Conservation (phyloP, 92 coral and sea anemone genomes). For the Pocillopora grandis region DNA sequence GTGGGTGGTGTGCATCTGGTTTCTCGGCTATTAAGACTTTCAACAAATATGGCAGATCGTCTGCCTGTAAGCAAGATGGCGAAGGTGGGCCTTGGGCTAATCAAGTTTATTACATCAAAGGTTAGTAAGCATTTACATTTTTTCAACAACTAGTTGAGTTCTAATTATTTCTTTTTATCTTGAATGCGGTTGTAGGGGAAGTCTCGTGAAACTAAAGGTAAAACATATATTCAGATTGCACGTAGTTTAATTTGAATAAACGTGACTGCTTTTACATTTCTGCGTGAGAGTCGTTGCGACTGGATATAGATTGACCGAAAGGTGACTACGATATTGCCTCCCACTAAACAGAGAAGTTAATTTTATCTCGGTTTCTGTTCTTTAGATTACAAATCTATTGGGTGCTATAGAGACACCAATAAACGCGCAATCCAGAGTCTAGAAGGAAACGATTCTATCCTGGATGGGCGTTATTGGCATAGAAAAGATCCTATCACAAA, state of each 20-base stretch:
- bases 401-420: not conserved
- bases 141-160: no score
- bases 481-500: not conserved
- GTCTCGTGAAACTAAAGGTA: no score
- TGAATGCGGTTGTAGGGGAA: no score
- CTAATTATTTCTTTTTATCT: no score
- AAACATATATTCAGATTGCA: no score
- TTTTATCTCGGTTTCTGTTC: not conserved
- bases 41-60: slow-evolving; percentile 35
- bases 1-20: slow-evolving; percentile 43
- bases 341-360: not conserved
- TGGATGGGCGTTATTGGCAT: not conserved
- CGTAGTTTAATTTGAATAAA: no score
- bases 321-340: no score
- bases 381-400: not conserved
- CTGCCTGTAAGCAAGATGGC: slow-evolving; percentile 31
- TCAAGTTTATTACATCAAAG: slow-evolving; percentile 32
- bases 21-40: slow-evolving; percentile 1
- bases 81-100: slow-evolving; percentile 45
- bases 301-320: no score
- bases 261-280: no score
- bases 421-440: not conserved
- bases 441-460: slow-evolving; percentile 6
- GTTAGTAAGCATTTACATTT: not conserved
- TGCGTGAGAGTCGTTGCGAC: no score